Evolutionary conservation across 2,888 invertebrate genomes (phyloP).

Genomic region (Drosophila flavopinicola): DNA sequence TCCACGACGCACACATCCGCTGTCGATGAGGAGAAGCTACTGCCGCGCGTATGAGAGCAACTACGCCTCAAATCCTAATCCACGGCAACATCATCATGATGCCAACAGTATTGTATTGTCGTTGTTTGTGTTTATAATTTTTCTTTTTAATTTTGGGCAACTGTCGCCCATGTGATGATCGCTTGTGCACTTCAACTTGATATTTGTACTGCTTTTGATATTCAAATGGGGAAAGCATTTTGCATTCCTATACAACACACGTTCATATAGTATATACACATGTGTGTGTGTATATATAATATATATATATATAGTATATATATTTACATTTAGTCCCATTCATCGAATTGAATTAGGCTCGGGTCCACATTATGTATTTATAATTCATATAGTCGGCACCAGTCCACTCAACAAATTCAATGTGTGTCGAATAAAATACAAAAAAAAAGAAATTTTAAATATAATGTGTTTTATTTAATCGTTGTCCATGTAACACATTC

Average conservation of each 20-base stretch:
- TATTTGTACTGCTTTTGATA: conserved; percentile 44
- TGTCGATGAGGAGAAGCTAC: conserved; percentile 76
- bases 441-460: conserved; percentile 5
- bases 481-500: too few species aligned
- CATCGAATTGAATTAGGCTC: conserved; percentile 26
- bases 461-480: too few species aligned
- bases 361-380: conserved; percentile 24
- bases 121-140: background rate
- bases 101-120: conserved; percentile 41
- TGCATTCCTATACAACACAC: conserved; percentile 14
- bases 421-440: conserved; percentile 26
- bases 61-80: background rate
- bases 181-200: conserved; percentile 40
- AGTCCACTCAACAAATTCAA: conserved; percentile 5
- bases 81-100: conserved; percentile 17
- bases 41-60: conserved; percentile 69
- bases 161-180: conserved; percentile 38
- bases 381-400: conserved; percentile 20
- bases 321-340: conserved; percentile 26
- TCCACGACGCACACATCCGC: conserved; percentile 5
- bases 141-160: conserved; percentile 6
- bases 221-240: conserved; percentile 10
- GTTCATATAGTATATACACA: background rate
- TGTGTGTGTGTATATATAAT: conserved; percentile 4
- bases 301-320: conserved; percentile 10